Percentiles rank a stretch among this genome's conserved stretches.
Conservation (phyloP, 2,888 invertebrate species). For the Prosapia bicincta region DNA sequence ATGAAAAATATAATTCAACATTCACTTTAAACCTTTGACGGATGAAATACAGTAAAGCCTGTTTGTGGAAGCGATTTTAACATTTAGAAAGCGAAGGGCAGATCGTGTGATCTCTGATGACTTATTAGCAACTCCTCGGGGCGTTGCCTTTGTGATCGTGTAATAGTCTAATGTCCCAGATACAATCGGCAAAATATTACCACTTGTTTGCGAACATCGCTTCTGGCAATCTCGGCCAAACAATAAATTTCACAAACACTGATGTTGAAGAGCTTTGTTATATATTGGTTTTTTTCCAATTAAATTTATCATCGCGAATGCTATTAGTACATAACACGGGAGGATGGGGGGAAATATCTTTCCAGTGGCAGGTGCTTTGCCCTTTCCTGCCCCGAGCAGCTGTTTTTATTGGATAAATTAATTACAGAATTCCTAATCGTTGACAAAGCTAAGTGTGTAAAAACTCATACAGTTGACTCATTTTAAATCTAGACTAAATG, state of each 20-base stretch:
- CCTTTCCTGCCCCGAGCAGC: neutral
- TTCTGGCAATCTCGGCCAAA: neutral
- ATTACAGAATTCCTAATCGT: neutral
- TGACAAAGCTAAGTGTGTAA: neutral
- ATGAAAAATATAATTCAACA: no score
- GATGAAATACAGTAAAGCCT: neutral
- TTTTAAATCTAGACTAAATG: no score
- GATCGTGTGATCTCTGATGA: neutral
- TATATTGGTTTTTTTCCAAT: neutral
- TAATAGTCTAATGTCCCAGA: neutral
- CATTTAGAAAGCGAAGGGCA: neutral
- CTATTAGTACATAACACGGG: neutral
- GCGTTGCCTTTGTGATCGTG: neutral
- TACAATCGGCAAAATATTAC: neutral
- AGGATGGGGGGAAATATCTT: neutral
- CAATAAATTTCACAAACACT: conserved; percentile 2
- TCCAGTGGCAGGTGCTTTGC: neutral
- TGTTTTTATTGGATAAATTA: neutral
- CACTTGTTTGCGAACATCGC: neutral
- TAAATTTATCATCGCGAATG: neutral
- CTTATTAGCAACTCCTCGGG: neutral
- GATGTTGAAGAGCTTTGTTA: conserved; percentile 2
- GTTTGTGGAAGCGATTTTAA: neutral
- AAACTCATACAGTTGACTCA: no score
- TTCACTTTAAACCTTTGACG: neutral